Evolutionary conservation across 2,113 vertebrate genomes (phyloP).

Genomic region (Sceloporus tristichus): DNA sequence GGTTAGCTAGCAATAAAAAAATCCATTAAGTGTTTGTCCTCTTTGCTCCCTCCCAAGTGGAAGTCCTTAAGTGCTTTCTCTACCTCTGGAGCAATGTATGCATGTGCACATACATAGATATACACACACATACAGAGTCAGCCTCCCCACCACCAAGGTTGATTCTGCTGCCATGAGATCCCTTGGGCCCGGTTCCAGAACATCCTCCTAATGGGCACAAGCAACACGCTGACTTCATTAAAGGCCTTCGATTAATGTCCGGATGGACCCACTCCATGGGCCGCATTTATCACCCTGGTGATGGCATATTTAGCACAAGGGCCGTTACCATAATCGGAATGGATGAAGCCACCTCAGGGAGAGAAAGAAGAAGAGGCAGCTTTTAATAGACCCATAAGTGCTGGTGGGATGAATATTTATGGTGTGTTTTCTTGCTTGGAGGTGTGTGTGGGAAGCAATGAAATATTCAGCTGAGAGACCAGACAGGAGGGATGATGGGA

Average conservation of each 20-base stretch:
- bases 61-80: constrained; percentile 61
- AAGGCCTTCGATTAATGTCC: constrained; percentile 61
- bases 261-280: constrained; percentile 66
- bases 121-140: not conserved
- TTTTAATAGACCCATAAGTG: constrained; percentile 72
- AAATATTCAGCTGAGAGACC: constrained; percentile 11
- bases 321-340: constrained; percentile 68
- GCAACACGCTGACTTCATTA: constrained; percentile 67
- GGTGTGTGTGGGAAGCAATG: not conserved
- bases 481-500: accelerated
- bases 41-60: not conserved
- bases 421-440: not conserved
- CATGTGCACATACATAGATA: not conserved
- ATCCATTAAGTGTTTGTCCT: constrained; percentile 28
- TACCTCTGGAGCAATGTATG: constrained; percentile 45
- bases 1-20: constrained; percentile 34
- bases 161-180: not conserved
- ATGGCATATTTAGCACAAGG: constrained; percentile 60
- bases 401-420: constrained; percentile 63
- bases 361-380: constrained; percentile 10
- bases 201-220: constrained; percentile 58
- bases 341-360: constrained; percentile 58
- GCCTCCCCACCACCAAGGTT: not conserved
- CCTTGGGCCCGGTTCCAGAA: constrained; percentile 45
- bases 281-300: constrained; percentile 61